Percentiles rank a stretch among this genome's conserved stretches.
phyloP scores from a whole-genome alignment of 2,113 vertebrate species.

The Elachura formosa region DNA sequence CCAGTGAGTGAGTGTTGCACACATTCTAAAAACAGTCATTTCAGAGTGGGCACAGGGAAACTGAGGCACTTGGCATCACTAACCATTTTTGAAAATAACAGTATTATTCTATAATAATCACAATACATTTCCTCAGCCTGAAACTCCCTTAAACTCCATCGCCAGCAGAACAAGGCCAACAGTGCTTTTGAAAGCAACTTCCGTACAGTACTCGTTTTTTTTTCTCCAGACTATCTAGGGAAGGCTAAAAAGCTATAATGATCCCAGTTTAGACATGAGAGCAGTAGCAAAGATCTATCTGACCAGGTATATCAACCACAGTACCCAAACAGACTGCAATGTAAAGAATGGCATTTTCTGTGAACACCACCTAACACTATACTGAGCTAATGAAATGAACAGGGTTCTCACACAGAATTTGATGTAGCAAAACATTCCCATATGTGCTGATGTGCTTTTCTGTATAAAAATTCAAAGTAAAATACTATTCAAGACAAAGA shows the following conservation, averaged over 20 bases:
- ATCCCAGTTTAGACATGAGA: not conserved
- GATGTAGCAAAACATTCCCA: not conserved
- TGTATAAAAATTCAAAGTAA: not conserved
- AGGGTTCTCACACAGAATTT: not conserved
- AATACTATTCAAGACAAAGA: not conserved
- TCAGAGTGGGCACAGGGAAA: not conserved
- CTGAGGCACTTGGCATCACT: not conserved
- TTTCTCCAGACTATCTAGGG: not conserved
- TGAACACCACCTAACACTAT: not conserved
- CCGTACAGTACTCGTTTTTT: not conserved
- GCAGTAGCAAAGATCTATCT: not conserved
- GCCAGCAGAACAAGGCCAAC: not conserved
- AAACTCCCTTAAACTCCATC: not conserved
- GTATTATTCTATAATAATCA: not conserved
- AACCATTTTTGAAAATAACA: not conserved
- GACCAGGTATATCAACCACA: not conserved
- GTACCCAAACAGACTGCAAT: not conserved
- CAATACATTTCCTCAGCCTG: slow-evolving; percentile 2
- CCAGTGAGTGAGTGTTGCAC: not conserved
- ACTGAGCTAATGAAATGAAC: not conserved
- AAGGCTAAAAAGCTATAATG: not conserved
- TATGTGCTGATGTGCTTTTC: not conserved
- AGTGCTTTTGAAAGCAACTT: not conserved
- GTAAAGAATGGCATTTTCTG: not conserved
- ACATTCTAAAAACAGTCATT: not conserved